Percentiles rank a stretch among this genome's conserved stretches.
Evolutionary conservation across 2,113 vertebrate species (phyloP).

Genomic region (Eudorcas thomsonii): DNA sequence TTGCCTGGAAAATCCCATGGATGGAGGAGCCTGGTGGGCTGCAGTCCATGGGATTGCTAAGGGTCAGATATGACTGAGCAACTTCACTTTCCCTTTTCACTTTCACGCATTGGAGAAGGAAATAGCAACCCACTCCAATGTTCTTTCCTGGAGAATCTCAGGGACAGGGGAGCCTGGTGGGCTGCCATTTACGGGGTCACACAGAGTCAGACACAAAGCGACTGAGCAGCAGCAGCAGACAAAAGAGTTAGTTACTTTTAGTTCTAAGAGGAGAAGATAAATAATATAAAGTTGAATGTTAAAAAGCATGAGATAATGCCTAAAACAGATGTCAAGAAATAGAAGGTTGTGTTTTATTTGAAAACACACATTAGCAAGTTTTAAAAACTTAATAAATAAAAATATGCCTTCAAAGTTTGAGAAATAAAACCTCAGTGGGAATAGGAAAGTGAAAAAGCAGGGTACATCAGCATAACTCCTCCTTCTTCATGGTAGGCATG

Average conservation of each 20-base stretch:
- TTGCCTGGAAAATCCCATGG: not conserved
- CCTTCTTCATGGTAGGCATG: not conserved
- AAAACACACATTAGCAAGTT: not conserved
- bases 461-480: not conserved
- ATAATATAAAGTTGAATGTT: not conserved
- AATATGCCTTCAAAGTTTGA: not conserved
- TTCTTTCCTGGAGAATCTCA: not conserved
- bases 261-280: not conserved
- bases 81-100: not conserved
- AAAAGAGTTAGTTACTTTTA: not conserved
- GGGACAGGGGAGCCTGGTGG: rapidly evolving
- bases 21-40: rapidly evolving
- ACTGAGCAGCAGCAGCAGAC: not conserved
- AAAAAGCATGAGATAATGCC: not conserved
- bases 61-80: not conserved
- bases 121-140: not conserved
- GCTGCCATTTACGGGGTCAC: not conserved
- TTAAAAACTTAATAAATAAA: not conserved
- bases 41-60: not conserved
- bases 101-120: not conserved
- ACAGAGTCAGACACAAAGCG: rapidly evolving
- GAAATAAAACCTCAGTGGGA: not conserved
- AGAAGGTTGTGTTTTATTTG: not conserved
- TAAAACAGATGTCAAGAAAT: not conserved
- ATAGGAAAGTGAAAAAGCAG: not conserved